A percentile compares a stretch with the other conserved stretches of the same genome.
phyloP scores from a whole-genome alignment of 2,797 vertebrate genomes.

The Coilia nasus region DNA sequence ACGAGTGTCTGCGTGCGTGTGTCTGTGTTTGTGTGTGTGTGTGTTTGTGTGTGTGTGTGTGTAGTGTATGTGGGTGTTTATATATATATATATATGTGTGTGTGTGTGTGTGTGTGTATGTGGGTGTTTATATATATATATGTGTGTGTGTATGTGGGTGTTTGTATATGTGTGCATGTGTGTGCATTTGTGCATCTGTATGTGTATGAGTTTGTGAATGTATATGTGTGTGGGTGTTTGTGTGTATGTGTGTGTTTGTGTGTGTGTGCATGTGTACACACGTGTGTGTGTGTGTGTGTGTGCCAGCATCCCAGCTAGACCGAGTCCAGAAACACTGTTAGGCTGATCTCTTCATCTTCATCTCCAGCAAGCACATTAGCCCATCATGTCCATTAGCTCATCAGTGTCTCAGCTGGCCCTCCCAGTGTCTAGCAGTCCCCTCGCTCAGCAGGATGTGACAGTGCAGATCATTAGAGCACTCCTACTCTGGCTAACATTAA shows the following conservation, averaged over 20 bases:
- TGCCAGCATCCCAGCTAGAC: too few relatives aligned
- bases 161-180: not conserved
- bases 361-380: not conserved
- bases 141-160: constrained; percentile 26
- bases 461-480: not conserved
- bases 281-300: not conserved
- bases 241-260: not conserved
- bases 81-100: too few relatives aligned
- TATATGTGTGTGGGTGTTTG: constrained; percentile 10
- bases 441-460: not conserved
- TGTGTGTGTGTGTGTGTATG: not conserved
- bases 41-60: too few relatives aligned
- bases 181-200: constrained; percentile 20
- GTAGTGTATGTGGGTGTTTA: not conserved
- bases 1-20: too few relatives aligned
- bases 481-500: not conserved
- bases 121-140: not conserved
- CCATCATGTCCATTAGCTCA: not conserved
- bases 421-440: not conserved
- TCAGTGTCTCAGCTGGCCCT: not conserved
- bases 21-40: too few relatives aligned
- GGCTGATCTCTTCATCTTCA: not conserved
- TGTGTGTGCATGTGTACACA: constrained; percentile 10
- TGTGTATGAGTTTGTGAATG: not conserved
- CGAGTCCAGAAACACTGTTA: not conserved